phyloP scores from a whole-genome alignment of 2,888 invertebrate species.

The Myathropa florea region DNA sequence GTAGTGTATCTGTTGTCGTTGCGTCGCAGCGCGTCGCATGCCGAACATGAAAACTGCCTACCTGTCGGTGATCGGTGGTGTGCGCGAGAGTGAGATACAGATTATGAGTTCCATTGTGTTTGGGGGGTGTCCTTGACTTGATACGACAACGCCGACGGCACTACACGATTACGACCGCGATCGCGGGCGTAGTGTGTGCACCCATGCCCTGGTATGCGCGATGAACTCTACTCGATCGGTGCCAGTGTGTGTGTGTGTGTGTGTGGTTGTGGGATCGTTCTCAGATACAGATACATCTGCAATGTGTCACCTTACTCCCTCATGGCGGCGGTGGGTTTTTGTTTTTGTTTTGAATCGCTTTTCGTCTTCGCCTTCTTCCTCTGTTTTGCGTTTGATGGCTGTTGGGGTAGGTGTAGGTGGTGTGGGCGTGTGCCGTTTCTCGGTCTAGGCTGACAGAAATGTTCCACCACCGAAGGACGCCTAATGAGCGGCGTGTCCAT shows the following conservation, averaged over 20 bases:
- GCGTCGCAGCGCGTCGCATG: conserved; percentile 4
- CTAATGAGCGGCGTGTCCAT: conserved; percentile 44
- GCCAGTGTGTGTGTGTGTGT: not conserved
- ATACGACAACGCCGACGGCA: not conserved
- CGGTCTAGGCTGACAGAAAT: conserved; percentile 35
- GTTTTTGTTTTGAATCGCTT: conserved; percentile 17
- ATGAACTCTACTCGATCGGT: conserved; percentile 64
- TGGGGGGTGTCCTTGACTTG: conserved; percentile 66
- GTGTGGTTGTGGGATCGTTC: conserved; percentile 1
- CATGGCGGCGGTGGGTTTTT: conserved; percentile 22
- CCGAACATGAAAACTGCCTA: conserved; percentile 11
- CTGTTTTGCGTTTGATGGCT: conserved; percentile 17
- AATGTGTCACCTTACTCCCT: conserved; percentile 66
- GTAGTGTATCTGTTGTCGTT: conserved; percentile 32
- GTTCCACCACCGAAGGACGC: conserved; percentile 48
- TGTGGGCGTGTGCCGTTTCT: conserved; percentile 47
- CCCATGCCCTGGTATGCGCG: conserved; percentile 43
- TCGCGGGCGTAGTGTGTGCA: conserved; percentile 6
- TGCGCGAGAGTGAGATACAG: conserved; percentile 43
- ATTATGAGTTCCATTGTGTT: conserved; percentile 54
- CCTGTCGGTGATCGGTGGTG: not conserved
- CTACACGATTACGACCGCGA: not conserved
- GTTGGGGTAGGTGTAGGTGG: conserved; percentile 50
- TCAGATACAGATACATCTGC: conserved; percentile 41
- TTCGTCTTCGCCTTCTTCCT: conserved; percentile 4